A percentile compares a stretch with the other conserved stretches of the same genome.
Evolutionary conservation across 2,113 vertebrate genomes (phyloP).

Genomic region (Synodontis membranacea): DNA sequence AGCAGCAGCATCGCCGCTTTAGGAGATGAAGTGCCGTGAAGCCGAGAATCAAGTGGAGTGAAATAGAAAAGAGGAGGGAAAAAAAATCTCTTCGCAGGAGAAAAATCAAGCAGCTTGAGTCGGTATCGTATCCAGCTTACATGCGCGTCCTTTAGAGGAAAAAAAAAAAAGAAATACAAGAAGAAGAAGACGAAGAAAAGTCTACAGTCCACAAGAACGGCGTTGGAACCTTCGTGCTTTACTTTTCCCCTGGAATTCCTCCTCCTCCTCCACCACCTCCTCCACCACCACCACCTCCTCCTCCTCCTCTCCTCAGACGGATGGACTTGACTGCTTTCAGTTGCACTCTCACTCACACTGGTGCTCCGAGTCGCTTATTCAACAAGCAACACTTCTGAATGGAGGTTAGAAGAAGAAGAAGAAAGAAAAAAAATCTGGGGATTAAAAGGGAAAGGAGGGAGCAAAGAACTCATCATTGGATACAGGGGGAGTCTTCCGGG

Average conservation of each 20-base stretch:
- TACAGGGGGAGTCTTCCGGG: slow-evolving; percentile 38
- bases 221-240: slow-evolving; percentile 60
- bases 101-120: slow-evolving; percentile 58
- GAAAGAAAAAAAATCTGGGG: background rate
- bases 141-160: slow-evolving; percentile 62
- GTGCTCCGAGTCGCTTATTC: slow-evolving; percentile 67
- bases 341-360: slow-evolving; percentile 67
- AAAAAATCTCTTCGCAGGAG: slow-evolving; percentile 64
- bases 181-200: slow-evolving; percentile 47
- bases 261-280: slow-evolving; percentile 61
- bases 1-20: slow-evolving; percentile 73
- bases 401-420: slow-evolving; percentile 4
- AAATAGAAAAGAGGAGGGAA: slow-evolving; percentile 29
- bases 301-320: slow-evolving; percentile 63
- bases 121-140: slow-evolving; percentile 74
- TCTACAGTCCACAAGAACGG: slow-evolving; percentile 62
- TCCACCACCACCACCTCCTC: slow-evolving; percentile 71
- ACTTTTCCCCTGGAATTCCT: slow-evolving; percentile 71
- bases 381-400: slow-evolving; percentile 60
- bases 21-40: slow-evolving; percentile 71
- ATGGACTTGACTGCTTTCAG: slow-evolving; percentile 58
- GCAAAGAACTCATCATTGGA: slow-evolving; percentile 43
- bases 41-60: slow-evolving; percentile 64
- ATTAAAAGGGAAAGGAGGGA: background rate
- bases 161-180: background rate